phyloP scores from a whole-genome alignment of 2,113 vertebrate species.

The Alaudala cheleensis region DNA sequence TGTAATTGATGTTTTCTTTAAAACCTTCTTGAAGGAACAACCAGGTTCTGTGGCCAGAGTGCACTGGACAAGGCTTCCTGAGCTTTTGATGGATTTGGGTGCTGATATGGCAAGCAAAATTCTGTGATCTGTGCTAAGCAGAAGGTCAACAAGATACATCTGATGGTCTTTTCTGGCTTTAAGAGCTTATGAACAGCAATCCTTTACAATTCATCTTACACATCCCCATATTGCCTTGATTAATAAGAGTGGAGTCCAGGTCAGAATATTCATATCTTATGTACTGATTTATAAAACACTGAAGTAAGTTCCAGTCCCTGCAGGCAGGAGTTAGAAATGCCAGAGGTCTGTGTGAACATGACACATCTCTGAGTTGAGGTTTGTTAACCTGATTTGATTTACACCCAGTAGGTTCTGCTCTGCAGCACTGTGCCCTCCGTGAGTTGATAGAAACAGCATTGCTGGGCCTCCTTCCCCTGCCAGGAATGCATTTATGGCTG shows the following conservation, averaged over 20 bases:
- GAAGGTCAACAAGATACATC: background rate
- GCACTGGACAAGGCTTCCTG: background rate
- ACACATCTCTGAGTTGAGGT: background rate
- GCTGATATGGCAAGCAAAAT: background rate
- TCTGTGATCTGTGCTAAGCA: background rate
- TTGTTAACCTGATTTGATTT: background rate
- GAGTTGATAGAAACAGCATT: background rate
- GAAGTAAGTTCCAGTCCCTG: background rate
- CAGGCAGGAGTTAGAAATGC: background rate
- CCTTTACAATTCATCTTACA: background rate
- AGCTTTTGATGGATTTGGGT: background rate
- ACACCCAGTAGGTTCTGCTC: background rate
- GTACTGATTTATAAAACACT: background rate
- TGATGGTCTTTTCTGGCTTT: background rate
- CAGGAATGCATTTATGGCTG: background rate
- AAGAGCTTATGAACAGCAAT: background rate
- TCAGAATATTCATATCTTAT: background rate
- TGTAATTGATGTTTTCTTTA: constrained; percentile 24
- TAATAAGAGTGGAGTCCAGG: background rate
- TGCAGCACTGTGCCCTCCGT: background rate
- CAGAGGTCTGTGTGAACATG: background rate
- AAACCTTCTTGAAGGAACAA: background rate
- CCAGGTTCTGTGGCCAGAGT: background rate
- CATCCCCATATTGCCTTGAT: background rate
- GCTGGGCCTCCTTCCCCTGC: background rate